Evolutionary conservation across 2,113 vertebrate species (phyloP).

Genomic region (Meriones unguiculatus): DNA sequence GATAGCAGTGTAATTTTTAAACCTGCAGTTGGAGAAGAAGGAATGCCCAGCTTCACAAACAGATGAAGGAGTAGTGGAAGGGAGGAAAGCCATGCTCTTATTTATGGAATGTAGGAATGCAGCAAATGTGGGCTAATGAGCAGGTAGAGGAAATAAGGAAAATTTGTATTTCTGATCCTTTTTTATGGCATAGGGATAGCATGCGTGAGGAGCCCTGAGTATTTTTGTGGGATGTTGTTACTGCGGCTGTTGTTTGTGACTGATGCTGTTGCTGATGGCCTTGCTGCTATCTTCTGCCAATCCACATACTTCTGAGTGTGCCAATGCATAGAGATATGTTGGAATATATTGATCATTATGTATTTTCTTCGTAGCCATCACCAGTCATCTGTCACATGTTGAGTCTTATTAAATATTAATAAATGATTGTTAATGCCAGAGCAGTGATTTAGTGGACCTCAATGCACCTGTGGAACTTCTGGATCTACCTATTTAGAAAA

Average conservation of each 20-base stretch:
- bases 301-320: neutral
- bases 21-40: neutral
- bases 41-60: neutral
- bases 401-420: neutral
- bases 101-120: neutral
- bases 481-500: neutral
- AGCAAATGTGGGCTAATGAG: neutral
- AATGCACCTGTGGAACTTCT: neutral
- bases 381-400: neutral
- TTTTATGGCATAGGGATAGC: neutral
- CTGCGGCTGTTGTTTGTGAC: fast-evolving
- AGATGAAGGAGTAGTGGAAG: neutral
- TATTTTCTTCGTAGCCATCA: neutral
- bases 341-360: neutral
- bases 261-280: too few species aligned
- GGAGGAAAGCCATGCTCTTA: neutral
- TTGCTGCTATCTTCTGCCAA: neutral
- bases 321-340: neutral
- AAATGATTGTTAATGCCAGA: neutral
- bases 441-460: neutral
- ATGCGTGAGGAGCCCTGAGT: neutral
- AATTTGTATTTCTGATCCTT: neutral
- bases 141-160: neutral
- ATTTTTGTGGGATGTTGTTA: neutral
- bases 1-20: neutral